Percentiles rank a stretch among this genome's conserved stretches.
phyloP scores from a whole-genome alignment of 2,797 vertebrate genomes.

The Chaetophractus vellerosus region DNA sequence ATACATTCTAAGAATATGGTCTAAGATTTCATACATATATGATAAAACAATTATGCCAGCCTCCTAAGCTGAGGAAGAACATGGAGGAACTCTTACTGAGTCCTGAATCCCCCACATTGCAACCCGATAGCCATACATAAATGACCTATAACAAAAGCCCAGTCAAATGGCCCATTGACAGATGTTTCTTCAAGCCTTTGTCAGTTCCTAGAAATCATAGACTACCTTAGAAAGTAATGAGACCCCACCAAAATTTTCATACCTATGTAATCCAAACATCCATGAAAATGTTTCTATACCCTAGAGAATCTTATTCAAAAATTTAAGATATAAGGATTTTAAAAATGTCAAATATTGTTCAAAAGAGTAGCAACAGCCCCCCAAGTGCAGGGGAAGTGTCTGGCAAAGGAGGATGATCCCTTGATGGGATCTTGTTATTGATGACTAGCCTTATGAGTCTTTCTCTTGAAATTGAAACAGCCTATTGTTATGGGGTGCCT shows the following conservation, averaged over 20 bases:
- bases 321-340: neutral
- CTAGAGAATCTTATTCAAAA: slow-evolving; percentile 14
- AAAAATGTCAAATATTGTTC: no score
- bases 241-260: neutral
- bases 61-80: neutral
- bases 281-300: neutral
- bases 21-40: neutral
- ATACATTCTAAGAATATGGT: neutral
- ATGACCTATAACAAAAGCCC: neutral
- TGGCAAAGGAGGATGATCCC: no score
- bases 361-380: no score
- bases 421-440: no score
- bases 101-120: neutral
- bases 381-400: no score
- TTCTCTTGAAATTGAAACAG: no score
- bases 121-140: neutral
- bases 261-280: neutral
- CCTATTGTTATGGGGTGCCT: no score
- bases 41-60: neutral
- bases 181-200: neutral
- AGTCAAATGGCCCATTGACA: neutral
- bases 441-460: no score
- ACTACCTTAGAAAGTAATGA: slow-evolving; percentile 3
- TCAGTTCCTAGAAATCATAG: slow-evolving; percentile 11
- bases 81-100: neutral